A percentile compares a stretch with the other conserved stretches of the same genome.
Conservation (phyloP, 2,888 invertebrate genomes). For the Limnephilus marmoratus region DNA sequence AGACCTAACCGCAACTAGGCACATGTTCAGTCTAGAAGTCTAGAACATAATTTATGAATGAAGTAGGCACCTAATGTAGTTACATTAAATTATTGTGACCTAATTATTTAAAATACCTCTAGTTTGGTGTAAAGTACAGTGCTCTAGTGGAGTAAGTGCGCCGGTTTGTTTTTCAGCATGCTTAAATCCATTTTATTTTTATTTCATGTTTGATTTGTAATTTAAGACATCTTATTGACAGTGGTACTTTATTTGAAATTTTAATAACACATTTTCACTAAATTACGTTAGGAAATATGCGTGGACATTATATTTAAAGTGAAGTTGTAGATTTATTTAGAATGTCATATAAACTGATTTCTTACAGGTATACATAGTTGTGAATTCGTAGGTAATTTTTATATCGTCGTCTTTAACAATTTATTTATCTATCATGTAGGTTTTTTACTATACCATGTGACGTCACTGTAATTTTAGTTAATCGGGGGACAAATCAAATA, state of each 20-base stretch:
- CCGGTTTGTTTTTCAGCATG: not conserved
- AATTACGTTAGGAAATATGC: not conserved
- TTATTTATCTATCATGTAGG: not conserved
- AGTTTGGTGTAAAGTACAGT: not conserved
- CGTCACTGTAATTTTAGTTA: slow-evolving; percentile 11
- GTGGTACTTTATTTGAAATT: not conserved
- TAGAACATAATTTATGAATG: not conserved
- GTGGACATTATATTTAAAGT: not conserved
- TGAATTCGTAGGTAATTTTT: not conserved
- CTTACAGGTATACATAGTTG: not conserved
- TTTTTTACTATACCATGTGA: not conserved
- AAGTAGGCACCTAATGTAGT: not conserved
- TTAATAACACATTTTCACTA: not conserved
- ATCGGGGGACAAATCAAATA: not conserved
- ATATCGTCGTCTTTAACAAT: not conserved
- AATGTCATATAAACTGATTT: not conserved
- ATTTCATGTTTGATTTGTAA: not conserved
- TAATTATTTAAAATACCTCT: not conserved
- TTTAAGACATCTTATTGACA: not conserved
- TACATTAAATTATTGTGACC: not conserved
- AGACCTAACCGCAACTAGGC: not conserved
- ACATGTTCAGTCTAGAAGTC: not conserved
- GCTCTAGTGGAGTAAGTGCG: not conserved
- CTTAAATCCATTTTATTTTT: not conserved
- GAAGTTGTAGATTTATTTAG: not conserved